Evolutionary conservation across 1,140 invertebrate genomes (phyloP).

Genomic region (Anoplophora glabripennis): DNA sequence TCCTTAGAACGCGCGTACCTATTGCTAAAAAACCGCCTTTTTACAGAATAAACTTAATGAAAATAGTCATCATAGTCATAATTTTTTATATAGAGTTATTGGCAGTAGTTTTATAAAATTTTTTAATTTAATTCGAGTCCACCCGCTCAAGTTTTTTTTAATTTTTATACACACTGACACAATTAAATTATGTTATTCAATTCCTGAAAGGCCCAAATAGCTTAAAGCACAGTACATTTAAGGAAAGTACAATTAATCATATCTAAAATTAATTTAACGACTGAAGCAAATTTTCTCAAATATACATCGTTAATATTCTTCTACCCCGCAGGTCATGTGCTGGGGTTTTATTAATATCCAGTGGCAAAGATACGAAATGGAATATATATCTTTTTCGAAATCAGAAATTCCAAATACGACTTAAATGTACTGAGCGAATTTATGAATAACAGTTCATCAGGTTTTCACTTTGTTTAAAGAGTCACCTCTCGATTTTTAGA

Average conservation of each 20-base stretch:
- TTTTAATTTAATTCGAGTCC: conserved; percentile 4
- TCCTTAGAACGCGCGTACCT: conserved; percentile 9
- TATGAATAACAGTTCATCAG: neutral
- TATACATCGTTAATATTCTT: no score
- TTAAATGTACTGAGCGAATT: neutral
- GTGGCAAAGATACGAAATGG: neutral
- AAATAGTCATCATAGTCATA: neutral
- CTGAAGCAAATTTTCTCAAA: neutral
- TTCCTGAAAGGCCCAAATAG: conserved; percentile 27
- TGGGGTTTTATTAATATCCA: no score
- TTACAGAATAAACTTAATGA: neutral
- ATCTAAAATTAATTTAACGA: conserved; percentile 18
- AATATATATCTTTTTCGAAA: neutral
- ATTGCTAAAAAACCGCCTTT: conserved; percentile 21
- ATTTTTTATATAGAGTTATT: conserved; percentile 21
- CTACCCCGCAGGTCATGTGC: no score
- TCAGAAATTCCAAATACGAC: neutral
- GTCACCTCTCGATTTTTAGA: no score
- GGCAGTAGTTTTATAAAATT: conserved; percentile 29
- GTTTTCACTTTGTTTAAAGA: no score
- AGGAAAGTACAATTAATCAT: neutral
- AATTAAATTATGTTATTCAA: conserved; percentile 22
- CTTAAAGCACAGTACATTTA: no score
- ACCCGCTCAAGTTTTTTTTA: neutral
- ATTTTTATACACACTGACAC: conserved; percentile 10